phyloP scores from a whole-genome alignment of 2,113 vertebrate genomes.

The Peromyscus polionotus region DNA sequence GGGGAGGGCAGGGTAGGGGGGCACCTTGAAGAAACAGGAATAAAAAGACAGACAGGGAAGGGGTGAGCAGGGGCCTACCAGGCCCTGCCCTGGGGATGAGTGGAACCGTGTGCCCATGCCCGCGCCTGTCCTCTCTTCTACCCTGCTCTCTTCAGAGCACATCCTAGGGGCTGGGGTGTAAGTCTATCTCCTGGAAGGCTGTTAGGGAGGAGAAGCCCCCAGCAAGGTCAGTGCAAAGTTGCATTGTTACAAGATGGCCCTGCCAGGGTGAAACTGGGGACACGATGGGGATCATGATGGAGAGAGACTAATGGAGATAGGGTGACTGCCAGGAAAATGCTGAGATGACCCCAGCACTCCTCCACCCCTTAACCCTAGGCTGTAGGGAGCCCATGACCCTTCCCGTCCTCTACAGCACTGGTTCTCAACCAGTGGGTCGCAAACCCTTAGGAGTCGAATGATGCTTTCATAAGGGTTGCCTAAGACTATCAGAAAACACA shows the following conservation, averaged over 20 bases:
- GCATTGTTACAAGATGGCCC: neutral
- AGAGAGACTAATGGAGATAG: neutral
- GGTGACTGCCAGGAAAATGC: neutral
- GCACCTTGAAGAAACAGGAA: neutral
- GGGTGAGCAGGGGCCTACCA: rapidly evolving
- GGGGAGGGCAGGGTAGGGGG: neutral
- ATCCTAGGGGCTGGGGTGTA: no score
- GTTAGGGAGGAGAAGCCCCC: neutral
- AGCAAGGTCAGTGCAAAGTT: neutral
- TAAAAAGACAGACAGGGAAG: neutral
- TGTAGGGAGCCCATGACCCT: rapidly evolving
- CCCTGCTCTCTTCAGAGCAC: neutral
- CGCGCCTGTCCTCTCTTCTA: neutral
- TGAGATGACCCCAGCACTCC: neutral
- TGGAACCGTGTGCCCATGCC: neutral
- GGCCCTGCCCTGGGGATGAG: neutral
- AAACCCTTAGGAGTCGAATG: neutral
- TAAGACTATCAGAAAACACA: neutral
- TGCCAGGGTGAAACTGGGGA: neutral
- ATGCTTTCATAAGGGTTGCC: neutral
- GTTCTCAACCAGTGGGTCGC: neutral
- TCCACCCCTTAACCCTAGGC: neutral
- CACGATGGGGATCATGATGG: rapidly evolving
- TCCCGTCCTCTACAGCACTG: no score
- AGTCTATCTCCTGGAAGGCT: neutral